Evolutionary conservation across 2,888 invertebrate species (phyloP), one percentile per base, ranked within the genome.

Genomic region (Rhagium mordax): DNA sequence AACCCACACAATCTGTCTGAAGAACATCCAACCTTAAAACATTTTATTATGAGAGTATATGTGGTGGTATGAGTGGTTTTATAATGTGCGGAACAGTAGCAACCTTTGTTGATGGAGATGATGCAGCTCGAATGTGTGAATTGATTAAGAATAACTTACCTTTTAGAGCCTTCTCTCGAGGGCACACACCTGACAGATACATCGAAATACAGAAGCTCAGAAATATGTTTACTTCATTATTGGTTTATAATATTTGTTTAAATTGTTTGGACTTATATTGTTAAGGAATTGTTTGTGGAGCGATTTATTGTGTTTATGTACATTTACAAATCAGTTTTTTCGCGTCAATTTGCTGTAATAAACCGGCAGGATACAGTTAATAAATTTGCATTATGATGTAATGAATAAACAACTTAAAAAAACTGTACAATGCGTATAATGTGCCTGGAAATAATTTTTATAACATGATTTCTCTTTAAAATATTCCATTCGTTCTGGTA

Each of bases 101-200:
- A 71, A 73, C 74, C 82, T 80, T 83, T 83, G 83, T 83, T 83
- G 81, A 75, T 74, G 74, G 76, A 81, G 83, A 83, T 83, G 84
- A 84, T 83, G 84, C 81, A 77, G 84, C 78, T 70, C 74, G 75
- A 81, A 83, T 74, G 82, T 84, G 84, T 84, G 83, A 84, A 84
- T 84, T 83, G 81, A 83, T 80, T 79, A 78, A 81, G 78, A 83
- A 83, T 80, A 77, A 81, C 78, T 78, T 76, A 77, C 80, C 78
- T 81, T 80, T 82, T 79, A 80, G 81, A 77, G 72, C 75, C 77
- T 81, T 72, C 71, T 74, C 75, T 78, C 74, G 78, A 74, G 76
- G 74, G 75, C 78, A 78, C 79, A 81, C 81, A 81, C 81, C 80
- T 81, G 80, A 80, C 77, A 59, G 55, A 71, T 48, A 61, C 61